phyloP scores from a whole-genome alignment of 2,797 vertebrate species.

The Limnodromus scolopaceus region DNA sequence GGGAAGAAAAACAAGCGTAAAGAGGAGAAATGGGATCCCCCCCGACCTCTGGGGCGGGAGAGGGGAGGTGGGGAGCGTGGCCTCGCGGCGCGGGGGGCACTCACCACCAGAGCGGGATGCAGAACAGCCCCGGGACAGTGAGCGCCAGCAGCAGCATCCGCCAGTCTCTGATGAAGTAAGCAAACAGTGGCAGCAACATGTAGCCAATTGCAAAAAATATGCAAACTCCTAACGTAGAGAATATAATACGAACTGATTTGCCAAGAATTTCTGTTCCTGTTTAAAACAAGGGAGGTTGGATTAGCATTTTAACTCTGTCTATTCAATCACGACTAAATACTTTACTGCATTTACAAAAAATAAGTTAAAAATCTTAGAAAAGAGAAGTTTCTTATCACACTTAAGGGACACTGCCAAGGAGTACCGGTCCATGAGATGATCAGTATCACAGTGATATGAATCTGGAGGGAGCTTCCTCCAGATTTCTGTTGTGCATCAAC shows the following conservation, averaged over 20 bases:
- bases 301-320: constrained; percentile 69
- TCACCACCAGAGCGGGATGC: constrained; percentile 91
- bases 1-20: too few species aligned
- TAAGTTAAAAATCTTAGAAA: background rate
- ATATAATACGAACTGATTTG: constrained; percentile 83
- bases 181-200: constrained; percentile 88
- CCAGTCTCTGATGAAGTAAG: constrained; percentile 90
- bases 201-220: constrained; percentile 89
- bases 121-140: constrained; percentile 81
- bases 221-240: constrained; percentile 86
- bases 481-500: background rate
- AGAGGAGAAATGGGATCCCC: background rate
- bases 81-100: constrained; percentile 64
- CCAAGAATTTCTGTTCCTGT: constrained; percentile 89
- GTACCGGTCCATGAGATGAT: background rate
- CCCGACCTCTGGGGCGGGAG: background rate
- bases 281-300: constrained; percentile 74
- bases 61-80: background rate
- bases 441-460: background rate
- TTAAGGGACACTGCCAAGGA: background rate
- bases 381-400: background rate
- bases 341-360: constrained; percentile 30
- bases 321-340: constrained; percentile 11
- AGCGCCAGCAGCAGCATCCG: constrained; percentile 85
- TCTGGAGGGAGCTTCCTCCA: background rate